These are phyloP conservation scores for Nephrotoma flavescens DNA, from an alignment of 2,888 invertebrate species.

Conservation along the genomic window DNA sequence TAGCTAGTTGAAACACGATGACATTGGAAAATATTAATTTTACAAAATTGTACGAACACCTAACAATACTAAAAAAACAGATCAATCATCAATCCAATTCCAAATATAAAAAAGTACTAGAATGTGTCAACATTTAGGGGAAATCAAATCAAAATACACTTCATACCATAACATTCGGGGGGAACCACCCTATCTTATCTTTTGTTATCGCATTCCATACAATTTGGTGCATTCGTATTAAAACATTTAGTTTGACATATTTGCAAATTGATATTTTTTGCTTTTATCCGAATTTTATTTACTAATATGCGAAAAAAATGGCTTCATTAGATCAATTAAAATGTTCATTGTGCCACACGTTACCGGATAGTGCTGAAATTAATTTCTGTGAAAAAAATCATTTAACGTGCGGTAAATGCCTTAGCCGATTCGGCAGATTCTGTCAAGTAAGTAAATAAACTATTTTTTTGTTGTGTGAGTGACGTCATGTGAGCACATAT, in stretches of 20 bases:
- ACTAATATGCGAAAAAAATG: not conserved
- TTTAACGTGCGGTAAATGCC: not conserved
- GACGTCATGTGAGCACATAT: not conserved
- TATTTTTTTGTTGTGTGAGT: not conserved
- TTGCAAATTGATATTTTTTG: not conserved
- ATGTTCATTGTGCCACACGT: not conserved
- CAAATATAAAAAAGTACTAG: too few relatives aligned
- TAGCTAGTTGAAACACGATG: too few relatives aligned
- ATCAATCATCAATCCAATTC: too few relatives aligned
- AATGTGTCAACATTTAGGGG: too few relatives aligned
- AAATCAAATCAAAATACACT: too few relatives aligned
- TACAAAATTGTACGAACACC: too few relatives aligned
- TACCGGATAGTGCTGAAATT: not conserved
- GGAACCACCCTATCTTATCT: not conserved
- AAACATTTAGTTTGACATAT: not conserved
- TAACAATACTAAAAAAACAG: too few relatives aligned
- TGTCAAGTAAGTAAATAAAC: not conserved
- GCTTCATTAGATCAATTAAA: not conserved
- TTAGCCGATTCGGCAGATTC: not conserved
- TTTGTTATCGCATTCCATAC: not conserved
- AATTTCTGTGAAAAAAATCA: not conserved
- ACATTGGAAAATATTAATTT: too few relatives aligned
- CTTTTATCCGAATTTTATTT: not conserved
- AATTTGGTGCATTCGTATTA: not conserved
- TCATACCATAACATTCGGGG: not conserved